Evolutionary conservation across 2,888 invertebrate species (phyloP).

Genomic region (Pristionchus maxplancki): DNA sequence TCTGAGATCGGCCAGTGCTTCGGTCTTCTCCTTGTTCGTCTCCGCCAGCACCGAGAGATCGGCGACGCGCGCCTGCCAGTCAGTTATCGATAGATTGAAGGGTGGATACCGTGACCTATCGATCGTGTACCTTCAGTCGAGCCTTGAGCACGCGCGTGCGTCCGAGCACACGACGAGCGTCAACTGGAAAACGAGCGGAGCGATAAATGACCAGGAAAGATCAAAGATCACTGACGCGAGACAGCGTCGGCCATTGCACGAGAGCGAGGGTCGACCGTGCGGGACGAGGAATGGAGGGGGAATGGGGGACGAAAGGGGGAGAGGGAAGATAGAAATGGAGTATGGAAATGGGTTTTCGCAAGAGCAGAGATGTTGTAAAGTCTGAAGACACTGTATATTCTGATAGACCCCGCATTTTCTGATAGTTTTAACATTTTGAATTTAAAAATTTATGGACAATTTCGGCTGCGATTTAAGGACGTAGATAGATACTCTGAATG

Average conservation of each 20-base stretch:
- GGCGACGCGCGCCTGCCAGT: constrained; percentile 6
- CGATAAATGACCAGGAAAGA: neutral
- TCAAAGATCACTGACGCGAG: neutral
- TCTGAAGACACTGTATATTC: no score
- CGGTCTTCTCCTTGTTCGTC: constrained; percentile 7
- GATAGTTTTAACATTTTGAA: no score
- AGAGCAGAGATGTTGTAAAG: neutral
- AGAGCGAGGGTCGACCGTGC: neutral
- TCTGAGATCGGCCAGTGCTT: constrained; percentile 25
- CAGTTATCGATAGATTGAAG: neutral
- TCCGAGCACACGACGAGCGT: constrained; percentile 36
- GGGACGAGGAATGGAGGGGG: neutral
- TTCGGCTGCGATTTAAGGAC: no score
- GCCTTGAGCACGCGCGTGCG: constrained; percentile 28
- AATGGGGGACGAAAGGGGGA: neutral
- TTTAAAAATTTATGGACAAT: no score
- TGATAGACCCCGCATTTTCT: no score
- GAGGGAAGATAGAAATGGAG: neutral
- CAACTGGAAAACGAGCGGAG: neutral
- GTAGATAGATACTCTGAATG: no score
- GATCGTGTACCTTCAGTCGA: constrained; percentile 9
- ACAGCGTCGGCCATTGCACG: constrained; percentile 18
- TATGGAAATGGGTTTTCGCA: neutral
- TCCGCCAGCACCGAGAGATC: constrained; percentile 35
- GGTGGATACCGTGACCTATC: neutral